These are phyloP conservation scores for Sclerurus mexicanus DNA, from an alignment of 2,113 vertebrate species.

Conservation along the genomic window DNA sequence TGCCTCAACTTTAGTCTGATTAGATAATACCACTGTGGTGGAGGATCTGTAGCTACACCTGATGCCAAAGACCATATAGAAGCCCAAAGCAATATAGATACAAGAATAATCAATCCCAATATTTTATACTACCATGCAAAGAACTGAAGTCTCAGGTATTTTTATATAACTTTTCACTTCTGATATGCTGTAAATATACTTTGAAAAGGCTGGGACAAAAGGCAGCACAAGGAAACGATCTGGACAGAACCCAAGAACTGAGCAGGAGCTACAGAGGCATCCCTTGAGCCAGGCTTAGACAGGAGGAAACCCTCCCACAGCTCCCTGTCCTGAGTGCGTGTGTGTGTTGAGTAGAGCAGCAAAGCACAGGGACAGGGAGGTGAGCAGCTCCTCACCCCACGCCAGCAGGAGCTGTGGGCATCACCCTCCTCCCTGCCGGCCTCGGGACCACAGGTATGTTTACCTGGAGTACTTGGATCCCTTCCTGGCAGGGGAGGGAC, in stretches of 20 bases:
- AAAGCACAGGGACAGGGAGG: not conserved
- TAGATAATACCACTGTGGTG: not conserved
- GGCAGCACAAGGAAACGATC: not conserved
- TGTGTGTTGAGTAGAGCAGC: not conserved
- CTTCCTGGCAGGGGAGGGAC: not conserved
- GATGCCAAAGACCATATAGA: fast-evolving
- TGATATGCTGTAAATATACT: fast-evolving
- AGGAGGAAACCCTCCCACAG: not conserved
- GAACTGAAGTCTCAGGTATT: fast-evolving
- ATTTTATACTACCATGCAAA: not conserved
- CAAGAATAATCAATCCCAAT: not conserved
- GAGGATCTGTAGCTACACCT: not conserved
- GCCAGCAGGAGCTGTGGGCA: not conserved
- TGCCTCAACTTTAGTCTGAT: not conserved
- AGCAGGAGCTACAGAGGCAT: not conserved
- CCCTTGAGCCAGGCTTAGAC: not conserved
- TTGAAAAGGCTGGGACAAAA: not conserved
- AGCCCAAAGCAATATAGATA: not conserved
- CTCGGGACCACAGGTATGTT: not conserved
- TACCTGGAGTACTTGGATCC: not conserved
- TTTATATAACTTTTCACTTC: not conserved
- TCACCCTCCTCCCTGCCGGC: not conserved
- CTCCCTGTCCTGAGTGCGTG: fast-evolving
- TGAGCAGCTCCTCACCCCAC: fast-evolving
- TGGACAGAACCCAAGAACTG: not conserved